Conservation (phyloP, 1,140 invertebrate species). For the Panagrolaimus sp. region DNA sequence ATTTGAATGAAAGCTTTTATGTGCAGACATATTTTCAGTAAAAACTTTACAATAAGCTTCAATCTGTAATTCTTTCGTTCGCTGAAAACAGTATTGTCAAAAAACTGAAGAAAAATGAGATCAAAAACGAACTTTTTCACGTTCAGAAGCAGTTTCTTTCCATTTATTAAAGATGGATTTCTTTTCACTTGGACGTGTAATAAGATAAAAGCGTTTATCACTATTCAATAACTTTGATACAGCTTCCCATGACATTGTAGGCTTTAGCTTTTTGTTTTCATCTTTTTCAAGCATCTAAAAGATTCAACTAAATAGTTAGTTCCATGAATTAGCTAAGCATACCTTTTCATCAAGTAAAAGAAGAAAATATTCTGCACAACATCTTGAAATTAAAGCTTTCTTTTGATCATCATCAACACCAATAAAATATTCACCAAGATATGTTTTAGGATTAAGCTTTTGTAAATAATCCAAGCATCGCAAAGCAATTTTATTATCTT, state of each 20-base stretch:
- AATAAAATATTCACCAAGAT: too few species aligned
- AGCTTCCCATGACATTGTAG: background rate
- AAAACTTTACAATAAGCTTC: background rate
- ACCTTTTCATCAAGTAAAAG: background rate
- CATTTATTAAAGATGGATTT: background rate
- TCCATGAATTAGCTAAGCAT: background rate
- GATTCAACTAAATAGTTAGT: too few species aligned
- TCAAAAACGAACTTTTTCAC: background rate
- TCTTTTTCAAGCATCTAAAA: constrained; percentile 4
- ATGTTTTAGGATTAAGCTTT: too few species aligned
- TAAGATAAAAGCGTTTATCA: background rate
- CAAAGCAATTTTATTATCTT: too few species aligned
- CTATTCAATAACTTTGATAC: background rate
- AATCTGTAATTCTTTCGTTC: background rate
- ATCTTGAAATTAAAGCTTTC: background rate
- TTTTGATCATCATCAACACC: background rate
- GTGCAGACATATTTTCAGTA: background rate
- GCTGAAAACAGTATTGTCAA: background rate
- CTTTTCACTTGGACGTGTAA: background rate
- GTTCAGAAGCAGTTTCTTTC: background rate
- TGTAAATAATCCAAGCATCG: too few species aligned
- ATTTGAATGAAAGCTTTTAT: background rate
- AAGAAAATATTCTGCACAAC: background rate
- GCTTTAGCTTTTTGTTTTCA: background rate
- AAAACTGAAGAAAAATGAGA: background rate